These are phyloP conservation scores for Scrobipalpa costella DNA, from an alignment of 2,888 invertebrate genomes.

Conservation along the genomic window DNA sequence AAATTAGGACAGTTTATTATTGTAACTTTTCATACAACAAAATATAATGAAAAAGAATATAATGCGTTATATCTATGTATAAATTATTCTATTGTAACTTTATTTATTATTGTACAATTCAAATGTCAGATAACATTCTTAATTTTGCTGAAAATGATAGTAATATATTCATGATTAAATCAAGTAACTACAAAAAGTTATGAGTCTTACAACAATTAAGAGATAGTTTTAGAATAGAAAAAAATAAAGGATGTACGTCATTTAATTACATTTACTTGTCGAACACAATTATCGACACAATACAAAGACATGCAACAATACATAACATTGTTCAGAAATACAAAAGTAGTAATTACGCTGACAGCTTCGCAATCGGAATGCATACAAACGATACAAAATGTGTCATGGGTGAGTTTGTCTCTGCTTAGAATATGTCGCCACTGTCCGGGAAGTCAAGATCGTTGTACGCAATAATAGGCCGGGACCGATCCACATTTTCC, in stretches of 20 bases:
- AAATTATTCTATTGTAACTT: conserved; percentile 14
- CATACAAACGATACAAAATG: conserved; percentile 34
- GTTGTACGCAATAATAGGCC: conserved; percentile 93
- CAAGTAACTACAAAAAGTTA: background rate
- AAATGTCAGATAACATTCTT: conserved; percentile 14
- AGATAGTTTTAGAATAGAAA: background rate
- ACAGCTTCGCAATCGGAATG: conserved; percentile 45
- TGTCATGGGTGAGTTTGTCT: conserved; percentile 38
- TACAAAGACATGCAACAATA: background rate
- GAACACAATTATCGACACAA: background rate
- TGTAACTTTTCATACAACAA: conserved; percentile 38
- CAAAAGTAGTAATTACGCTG: conserved; percentile 31
- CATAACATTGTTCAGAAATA: background rate
- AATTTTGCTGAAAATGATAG: background rate
- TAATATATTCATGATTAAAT: background rate
- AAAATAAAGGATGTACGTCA: background rate
- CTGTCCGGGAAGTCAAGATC: conserved; percentile 94
- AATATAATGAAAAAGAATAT: conserved; percentile 14
- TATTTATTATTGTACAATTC: background rate
- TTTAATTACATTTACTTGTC: conserved; percentile 7
- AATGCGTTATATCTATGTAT: conserved; percentile 17
- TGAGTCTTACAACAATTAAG: background rate
- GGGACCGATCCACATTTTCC: conserved; percentile 85
- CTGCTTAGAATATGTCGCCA: conserved; percentile 86
- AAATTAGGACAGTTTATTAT: conserved; percentile 58